Percentiles rank a stretch among this genome's conserved stretches.
Conservation (phyloP, 2,113 vertebrate genomes). For the Menidia beryllina region DNA sequence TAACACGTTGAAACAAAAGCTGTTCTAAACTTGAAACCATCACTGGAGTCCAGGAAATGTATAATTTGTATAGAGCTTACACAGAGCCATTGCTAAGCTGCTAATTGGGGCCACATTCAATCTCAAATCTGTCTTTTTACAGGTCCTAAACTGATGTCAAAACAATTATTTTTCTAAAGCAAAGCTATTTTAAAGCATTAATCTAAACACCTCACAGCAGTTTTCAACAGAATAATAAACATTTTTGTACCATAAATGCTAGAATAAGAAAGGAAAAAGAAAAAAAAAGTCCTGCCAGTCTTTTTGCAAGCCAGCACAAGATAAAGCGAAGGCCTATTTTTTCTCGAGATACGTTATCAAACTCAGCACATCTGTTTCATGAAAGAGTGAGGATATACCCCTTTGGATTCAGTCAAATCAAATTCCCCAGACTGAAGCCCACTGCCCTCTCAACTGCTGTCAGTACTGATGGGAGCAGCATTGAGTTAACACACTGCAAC, state of each 20-base stretch:
- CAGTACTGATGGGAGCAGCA: slow-evolving; percentile 25
- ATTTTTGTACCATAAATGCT: neutral
- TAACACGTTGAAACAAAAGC: slow-evolving; percentile 4
- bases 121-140: neutral
- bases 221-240: neutral
- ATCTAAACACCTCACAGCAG: neutral
- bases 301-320: neutral
- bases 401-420: slow-evolving; percentile 18
- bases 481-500: slow-evolving; percentile 21
- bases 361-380: slow-evolving; percentile 36
- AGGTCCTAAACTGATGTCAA: neutral
- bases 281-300: neutral
- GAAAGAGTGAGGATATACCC: slow-evolving; percentile 25
- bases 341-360: slow-evolving; percentile 1
- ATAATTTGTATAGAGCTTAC: neutral
- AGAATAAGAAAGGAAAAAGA: too few relatives aligned
- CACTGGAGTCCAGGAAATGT: too few relatives aligned
- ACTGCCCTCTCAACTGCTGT: slow-evolving; percentile 36
- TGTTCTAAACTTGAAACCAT: too few relatives aligned
- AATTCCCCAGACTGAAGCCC: slow-evolving; percentile 21
- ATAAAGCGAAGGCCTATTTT: neutral
- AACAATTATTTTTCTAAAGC: neutral
- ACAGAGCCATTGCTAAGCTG: neutral
- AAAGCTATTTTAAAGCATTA: slow-evolving; percentile 5
- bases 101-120: slow-evolving; percentile 4